These are phyloP conservation scores for Diadegma fenestrale DNA, from an alignment of 2,888 invertebrate species.

Conservation along the genomic window DNA sequence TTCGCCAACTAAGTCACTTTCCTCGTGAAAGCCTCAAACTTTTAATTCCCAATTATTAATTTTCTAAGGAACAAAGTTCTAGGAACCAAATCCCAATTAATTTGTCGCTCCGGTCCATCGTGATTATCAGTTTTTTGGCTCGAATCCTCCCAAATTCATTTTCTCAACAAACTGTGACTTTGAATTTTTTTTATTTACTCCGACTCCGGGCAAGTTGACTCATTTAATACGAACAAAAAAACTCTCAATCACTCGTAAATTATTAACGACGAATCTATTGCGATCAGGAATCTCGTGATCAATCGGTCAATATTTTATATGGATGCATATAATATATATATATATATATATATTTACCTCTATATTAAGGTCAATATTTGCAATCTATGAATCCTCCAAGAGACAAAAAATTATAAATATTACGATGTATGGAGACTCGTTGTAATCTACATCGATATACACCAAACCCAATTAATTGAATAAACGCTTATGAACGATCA, in stretches of 20 bases:
- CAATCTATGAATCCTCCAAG: conserved; percentile 44
- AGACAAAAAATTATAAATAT: conserved; percentile 47
- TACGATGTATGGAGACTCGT: conserved; percentile 48
- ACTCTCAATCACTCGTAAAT: conserved; percentile 8
- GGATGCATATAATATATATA: neutral
- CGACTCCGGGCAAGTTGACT: neutral
- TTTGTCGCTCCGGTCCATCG: neutral
- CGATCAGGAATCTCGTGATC: conserved; percentile 27
- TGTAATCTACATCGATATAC: conserved; percentile 58
- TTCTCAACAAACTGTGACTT: neutral
- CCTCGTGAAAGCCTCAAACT: neutral
- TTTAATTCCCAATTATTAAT: neutral
- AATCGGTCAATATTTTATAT: conserved; percentile 7
- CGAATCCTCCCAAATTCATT: neutral
- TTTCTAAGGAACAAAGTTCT: neutral
- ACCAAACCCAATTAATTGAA: conserved; percentile 57
- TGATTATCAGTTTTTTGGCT: neutral
- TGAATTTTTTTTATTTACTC: neutral
- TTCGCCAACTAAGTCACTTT: neutral
- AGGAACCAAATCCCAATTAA: neutral
- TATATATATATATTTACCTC: conserved; percentile 7
- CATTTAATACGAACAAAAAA: neutral
- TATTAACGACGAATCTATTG: neutral
- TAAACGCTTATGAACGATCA: conserved; percentile 57
- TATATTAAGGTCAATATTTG: conserved; percentile 36